phyloP scores from a whole-genome alignment of 1,140 invertebrate genomes.

The Conopomorpha cramerella region DNA sequence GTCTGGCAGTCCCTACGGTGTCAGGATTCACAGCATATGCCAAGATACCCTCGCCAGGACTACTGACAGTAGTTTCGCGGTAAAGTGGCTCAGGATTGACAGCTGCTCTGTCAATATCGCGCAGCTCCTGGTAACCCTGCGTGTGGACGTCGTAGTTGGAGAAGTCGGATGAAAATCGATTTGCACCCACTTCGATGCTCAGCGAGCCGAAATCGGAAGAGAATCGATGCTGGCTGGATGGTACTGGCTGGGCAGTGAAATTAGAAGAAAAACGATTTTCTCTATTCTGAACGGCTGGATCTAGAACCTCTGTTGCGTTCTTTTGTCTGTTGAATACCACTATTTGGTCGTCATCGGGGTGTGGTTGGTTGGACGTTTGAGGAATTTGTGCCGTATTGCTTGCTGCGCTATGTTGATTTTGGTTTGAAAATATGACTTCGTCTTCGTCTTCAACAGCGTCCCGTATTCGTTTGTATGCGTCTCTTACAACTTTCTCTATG shows the following conservation, averaged over 20 bases:
- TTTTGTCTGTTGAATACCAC: conserved; percentile 42
- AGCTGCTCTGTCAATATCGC: conserved; percentile 29
- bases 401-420: conserved; percentile 8
- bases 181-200: neutral
- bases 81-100: conserved; percentile 43
- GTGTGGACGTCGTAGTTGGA: conserved; percentile 25
- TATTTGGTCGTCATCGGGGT: conserved; percentile 41
- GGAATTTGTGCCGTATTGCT: conserved; percentile 4
- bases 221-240: no score
- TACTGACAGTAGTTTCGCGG: conserved; percentile 46
- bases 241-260: no score
- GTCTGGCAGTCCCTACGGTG: conserved; percentile 31
- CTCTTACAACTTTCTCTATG: conserved; percentile 39
- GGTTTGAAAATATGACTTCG: conserved; percentile 51
- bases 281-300: conserved; percentile 27
- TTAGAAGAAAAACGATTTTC: no score
- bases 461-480: conserved; percentile 48
- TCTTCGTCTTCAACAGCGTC: conserved; percentile 51
- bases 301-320: conserved; percentile 38
- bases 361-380: conserved; percentile 14
- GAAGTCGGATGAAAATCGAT: conserved; percentile 22
- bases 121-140: conserved; percentile 35
- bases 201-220: conserved; percentile 6
- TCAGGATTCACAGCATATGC: conserved; percentile 26
- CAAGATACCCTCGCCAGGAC: conserved; percentile 18